Conservation (phyloP, 2,113 vertebrate genomes). For the Rhombomys opimus region DNA sequence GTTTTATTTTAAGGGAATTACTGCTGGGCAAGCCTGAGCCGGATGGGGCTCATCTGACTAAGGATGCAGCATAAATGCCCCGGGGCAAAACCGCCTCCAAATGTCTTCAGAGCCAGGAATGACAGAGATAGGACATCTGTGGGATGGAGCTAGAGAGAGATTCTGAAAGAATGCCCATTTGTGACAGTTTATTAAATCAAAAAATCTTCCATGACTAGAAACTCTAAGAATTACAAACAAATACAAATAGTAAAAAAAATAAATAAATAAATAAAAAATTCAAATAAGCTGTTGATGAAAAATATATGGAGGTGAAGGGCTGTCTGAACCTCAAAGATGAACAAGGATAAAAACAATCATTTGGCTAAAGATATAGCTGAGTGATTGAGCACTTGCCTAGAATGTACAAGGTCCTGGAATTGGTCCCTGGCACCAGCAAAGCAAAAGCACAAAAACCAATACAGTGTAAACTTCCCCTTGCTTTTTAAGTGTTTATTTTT, state of each 20-base stretch:
- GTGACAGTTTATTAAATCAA: background rate
- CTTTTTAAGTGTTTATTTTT: background rate
- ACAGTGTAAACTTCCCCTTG: background rate
- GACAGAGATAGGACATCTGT: background rate
- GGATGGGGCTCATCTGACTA: conserved; percentile 46
- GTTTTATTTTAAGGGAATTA: conserved; percentile 31
- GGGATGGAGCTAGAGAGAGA: background rate
- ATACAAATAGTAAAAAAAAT: background rate
- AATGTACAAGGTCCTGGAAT: background rate
- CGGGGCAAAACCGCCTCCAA: background rate
- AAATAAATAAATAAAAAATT: background rate
- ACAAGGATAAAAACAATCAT: background rate
- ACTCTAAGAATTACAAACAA: background rate
- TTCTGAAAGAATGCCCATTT: background rate
- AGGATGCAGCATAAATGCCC: background rate
- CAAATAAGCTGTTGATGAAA: background rate
- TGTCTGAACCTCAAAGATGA: background rate
- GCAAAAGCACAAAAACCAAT: background rate
- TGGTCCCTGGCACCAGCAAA: background rate
- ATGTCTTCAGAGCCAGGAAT: background rate
- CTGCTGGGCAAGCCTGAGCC: conserved; percentile 33
- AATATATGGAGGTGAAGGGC: background rate
- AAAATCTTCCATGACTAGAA: conserved; percentile 1
- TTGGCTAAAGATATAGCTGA: background rate
- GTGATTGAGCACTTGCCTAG: background rate